Conservation (phyloP, 53 echinoderm and acorn worm genomes). For the Crossaster papposus region DNA sequence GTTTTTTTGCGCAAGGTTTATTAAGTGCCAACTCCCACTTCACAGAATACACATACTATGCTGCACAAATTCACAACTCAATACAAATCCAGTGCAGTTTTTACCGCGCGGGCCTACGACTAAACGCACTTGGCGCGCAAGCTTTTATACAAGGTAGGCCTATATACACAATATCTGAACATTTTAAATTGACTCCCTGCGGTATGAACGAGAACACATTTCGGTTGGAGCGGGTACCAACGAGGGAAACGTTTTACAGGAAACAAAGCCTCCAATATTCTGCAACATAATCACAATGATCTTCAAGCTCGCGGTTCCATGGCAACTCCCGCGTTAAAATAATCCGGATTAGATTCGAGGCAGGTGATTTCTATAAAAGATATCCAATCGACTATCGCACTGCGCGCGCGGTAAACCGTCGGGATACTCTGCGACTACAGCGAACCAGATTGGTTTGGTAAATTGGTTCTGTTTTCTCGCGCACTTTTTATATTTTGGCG, state of each 20-base stretch:
- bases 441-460: constrained; percentile 10
- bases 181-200: too few relatives aligned
- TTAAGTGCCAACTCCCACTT: too few relatives aligned
- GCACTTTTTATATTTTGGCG: neutral
- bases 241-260: neutral
- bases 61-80: too few relatives aligned
- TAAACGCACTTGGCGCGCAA: too few relatives aligned
- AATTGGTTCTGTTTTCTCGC: neutral
- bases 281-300: neutral
- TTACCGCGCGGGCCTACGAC: too few relatives aligned
- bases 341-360: neutral
- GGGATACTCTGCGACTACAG: neutral
- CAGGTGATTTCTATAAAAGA: neutral
- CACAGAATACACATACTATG: too few relatives aligned
- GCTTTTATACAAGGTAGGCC: too few relatives aligned
- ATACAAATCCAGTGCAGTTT: too few relatives aligned
- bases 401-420: neutral
- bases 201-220: too few relatives aligned
- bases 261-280: neutral
- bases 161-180: too few relatives aligned
- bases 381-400: neutral
- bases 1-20: too few relatives aligned
- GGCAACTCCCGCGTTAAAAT: neutral
- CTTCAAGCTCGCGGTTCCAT: neutral
- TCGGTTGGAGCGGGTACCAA: neutral